These are phyloP conservation scores for Calliopum simillimum DNA, from an alignment of 2,888 invertebrate genomes.

Conservation along the genomic window DNA sequence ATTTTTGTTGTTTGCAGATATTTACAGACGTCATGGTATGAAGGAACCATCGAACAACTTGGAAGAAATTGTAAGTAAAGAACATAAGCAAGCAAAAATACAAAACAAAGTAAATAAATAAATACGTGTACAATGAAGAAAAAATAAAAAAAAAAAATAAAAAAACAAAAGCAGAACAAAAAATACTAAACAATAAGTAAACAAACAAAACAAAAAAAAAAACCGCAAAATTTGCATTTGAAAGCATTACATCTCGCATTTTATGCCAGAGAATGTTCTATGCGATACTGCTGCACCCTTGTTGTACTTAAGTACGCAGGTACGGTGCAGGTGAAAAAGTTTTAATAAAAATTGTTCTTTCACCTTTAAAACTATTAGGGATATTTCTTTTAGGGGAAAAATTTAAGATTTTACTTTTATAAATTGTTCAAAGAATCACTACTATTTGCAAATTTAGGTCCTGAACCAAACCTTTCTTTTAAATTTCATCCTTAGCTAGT, in stretches of 20 bases:
- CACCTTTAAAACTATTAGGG: too few species aligned
- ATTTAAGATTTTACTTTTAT: too few species aligned
- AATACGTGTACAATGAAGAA: too few species aligned
- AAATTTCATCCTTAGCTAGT: too few species aligned
- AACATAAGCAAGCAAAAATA: neutral
- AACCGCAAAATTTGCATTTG: slow-evolving; percentile 14
- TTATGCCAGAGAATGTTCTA: slow-evolving; percentile 18
- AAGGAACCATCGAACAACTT: slow-evolving; percentile 52
- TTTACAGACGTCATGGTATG: slow-evolving; percentile 52
- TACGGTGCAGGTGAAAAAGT: too few species aligned
- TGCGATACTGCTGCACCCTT: neutral
- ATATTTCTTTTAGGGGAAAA: too few species aligned
- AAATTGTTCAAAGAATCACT: too few species aligned
- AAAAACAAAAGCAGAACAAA: too few species aligned
- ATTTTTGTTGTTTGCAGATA: slow-evolving; percentile 43
- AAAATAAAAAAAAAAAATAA: too few species aligned
- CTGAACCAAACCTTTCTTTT: too few species aligned
- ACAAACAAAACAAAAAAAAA: neutral
- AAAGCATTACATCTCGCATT: neutral
- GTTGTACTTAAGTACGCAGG: neutral
- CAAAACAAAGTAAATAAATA: slow-evolving; percentile 1
- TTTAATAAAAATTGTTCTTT: too few species aligned
- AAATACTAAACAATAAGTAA: neutral
- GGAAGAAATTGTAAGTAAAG: slow-evolving; percentile 51
- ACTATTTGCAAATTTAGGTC: too few species aligned